Conservation (phyloP, 2,113 vertebrate species). For the Anhinga anhinga region DNA sequence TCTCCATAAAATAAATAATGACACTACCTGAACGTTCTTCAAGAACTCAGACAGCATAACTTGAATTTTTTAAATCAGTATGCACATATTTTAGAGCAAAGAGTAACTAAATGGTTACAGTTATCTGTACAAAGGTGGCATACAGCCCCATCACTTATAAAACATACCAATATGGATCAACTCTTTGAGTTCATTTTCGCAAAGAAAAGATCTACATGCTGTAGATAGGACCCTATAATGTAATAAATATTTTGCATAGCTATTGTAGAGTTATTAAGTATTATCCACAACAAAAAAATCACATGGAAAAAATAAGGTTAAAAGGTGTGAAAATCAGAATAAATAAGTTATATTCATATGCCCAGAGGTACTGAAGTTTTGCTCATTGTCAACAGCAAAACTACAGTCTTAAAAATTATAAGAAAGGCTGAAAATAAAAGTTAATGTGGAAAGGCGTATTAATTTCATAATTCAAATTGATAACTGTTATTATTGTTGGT, state of each 20-base stretch:
- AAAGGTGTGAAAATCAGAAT: not conserved
- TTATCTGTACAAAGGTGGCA: not conserved
- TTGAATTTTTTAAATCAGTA: not conserved
- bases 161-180: not conserved
- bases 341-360: not conserved
- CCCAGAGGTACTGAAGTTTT: not conserved
- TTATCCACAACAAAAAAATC: not conserved
- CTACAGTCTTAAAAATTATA: not conserved
- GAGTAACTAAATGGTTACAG: not conserved
- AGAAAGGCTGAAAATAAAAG: not conserved
- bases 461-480: not conserved
- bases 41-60: not conserved
- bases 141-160: not conserved
- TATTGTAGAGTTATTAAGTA: not conserved
- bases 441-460: not conserved
- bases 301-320: not conserved
- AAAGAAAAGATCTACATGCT: not conserved
- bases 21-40: not conserved
- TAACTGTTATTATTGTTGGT: not conserved
- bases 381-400: not conserved
- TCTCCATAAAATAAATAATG: not conserved
- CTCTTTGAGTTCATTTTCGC: not conserved
- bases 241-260: not conserved
- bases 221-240: not conserved
- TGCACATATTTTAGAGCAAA: not conserved